Evolutionary conservation across 2,113 vertebrate species (phyloP), one percentile per base, ranked within the genome.

Genomic region (Malurus cyaneus): DNA sequence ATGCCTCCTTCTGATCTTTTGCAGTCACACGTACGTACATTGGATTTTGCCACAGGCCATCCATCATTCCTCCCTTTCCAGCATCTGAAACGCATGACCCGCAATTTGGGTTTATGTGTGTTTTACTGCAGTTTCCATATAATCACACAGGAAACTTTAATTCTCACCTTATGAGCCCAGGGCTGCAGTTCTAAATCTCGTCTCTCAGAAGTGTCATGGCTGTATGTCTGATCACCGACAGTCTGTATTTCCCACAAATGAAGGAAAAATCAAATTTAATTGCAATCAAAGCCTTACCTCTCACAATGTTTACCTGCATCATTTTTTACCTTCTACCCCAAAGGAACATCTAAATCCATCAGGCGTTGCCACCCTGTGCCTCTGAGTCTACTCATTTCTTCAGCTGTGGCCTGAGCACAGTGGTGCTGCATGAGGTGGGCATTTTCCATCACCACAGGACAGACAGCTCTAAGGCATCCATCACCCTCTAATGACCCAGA

Each of bases 1-100:
- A 96, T 89, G 93, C 73, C 23, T 26, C 24, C 91, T 91, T 96
- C 92, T 95, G 93, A 96, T 96, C 93, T 94, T 93, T 89, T 93
- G 88, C 92, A 94, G 84, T 72, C 92, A 84, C 87, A 93, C 53
- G 0, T 89, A 72, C 42, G n/a, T 53, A 60, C 60, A 57, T 5
- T 4, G 2, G 67, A 66, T 86, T 95, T 90, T 95, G 90, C 94
- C 94, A 90, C 86, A 86, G 94, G 92, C 93, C 57, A 84, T 94
- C 76, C 62, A 88, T 90, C 90, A 94, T 95, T 88, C 59, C 72
- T 92, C 65, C 57, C 56, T 90, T 86, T 60, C 72, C 92, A 96
- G 64, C 92, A 93, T 86, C 88, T 92, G 90, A 97, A 96, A 92
- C 0, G 2, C 85, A 67, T 88, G 94, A 88, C 56, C 77, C 9